Evolutionary conservation across 2,113 vertebrate genomes (phyloP), one percentile per base, ranked within the genome.

Genomic region (Chroicocephalus ridibundus): DNA sequence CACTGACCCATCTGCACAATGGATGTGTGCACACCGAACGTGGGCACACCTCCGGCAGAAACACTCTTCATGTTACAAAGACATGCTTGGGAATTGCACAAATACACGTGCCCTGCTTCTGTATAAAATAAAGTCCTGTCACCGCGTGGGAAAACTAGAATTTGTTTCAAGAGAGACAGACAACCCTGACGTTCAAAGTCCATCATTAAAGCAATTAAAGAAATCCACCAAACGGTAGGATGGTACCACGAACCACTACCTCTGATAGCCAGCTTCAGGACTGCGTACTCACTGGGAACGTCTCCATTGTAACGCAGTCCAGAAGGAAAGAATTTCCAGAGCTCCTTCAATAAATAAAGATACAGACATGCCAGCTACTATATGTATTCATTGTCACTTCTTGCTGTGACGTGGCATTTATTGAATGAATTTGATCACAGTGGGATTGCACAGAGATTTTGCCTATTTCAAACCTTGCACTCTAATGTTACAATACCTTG

Each of bases 1-100:
- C 34, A 38, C 17, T 57, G 64, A 82, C 40, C 6, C 5, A 20
- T 60, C 22, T 46, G 19, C 40, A 52, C 32, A 6, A 10, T 1
- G 1, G 16, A 65, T 29, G 24, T 15, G 27, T 4, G 7, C 44
- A 51, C 32, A 4, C 11, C 0, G 1, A 19, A 65, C 25, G 20
- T 15, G 27, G 4, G 10, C 6, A 52, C 13, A 82, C 4, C 55
- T 58, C 32, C 0, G 0, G 13, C 49, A 51, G 54, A 92, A 93
- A 71, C 27, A 20, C n/a, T 32, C 19, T 51, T 68, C 5, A 3
- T 42, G 18, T 57, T 68, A 72, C 40, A 38, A n/a, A 65, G 18
- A 1, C 4, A 0, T 20, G 13, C 21, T 54, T 62, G 42, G 19
- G 38, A 92, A 51, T 49, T 38, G 47, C 13, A 21, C 40, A 38